These are phyloP conservation scores for Crotophaga sulcirostris DNA, from an alignment of 2,113 vertebrate genomes.

Conservation along the genomic window DNA sequence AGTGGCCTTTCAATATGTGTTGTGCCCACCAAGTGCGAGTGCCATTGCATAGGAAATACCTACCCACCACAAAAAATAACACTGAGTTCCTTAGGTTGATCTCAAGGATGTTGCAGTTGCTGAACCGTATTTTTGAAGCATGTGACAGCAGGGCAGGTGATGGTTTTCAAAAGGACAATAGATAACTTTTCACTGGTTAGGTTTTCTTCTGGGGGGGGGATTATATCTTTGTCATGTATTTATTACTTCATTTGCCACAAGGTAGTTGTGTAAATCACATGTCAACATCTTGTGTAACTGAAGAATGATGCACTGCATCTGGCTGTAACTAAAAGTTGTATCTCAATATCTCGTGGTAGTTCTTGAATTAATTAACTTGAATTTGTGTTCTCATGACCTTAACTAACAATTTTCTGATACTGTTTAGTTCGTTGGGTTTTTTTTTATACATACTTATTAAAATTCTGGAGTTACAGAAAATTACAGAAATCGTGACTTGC, in stretches of 20 bases:
- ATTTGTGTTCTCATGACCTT: background rate
- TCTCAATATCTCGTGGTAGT: background rate
- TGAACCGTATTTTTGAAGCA: background rate
- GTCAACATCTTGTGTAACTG: background rate
- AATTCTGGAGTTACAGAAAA: background rate
- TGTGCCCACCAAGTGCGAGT: accelerated
- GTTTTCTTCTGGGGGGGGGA: background rate
- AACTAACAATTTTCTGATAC: background rate
- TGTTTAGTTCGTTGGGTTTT: background rate
- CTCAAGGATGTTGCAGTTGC: background rate
- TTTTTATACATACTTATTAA: background rate
- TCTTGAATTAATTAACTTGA: background rate
- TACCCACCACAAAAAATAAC: background rate
- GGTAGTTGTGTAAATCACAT: background rate
- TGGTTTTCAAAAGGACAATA: background rate
- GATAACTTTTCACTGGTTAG: background rate
- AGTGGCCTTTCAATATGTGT: background rate
- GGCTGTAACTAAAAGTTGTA: background rate
- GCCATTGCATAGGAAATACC: background rate
- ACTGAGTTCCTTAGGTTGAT: background rate
- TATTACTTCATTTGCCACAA: background rate
- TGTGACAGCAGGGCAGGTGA: background rate
- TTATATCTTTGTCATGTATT: background rate
- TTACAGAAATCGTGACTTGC: background rate
- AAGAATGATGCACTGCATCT: background rate